Base-by-base conservation (phyloP, 2,113 vertebrate species). In the Tragelaphus imberbis region DNA sequence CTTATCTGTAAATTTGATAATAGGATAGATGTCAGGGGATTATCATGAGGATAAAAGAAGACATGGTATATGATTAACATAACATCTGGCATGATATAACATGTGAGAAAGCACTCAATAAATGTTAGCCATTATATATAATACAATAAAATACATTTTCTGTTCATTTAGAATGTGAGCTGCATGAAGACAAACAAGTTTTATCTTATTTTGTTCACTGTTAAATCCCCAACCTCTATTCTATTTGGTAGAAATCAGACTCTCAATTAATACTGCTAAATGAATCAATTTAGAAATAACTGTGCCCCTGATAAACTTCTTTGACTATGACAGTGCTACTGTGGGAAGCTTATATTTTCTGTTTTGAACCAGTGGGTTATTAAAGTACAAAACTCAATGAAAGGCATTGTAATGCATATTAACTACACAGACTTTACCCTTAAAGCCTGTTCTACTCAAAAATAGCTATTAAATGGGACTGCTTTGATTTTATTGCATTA, bases 401-500 rank as follows among this genome's bases (percentile, higher is more conserved):
- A 95, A 95, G 88, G 27, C 51, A 92, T 40, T 61, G 51, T 93
- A 47, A 94, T 28, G 40, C 28, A 94, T 6, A n/a, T 77, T 71
- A 88, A 71, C 40, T 79, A 53, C n/a, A 94, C 1, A 91, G 36
- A 97, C 47, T 88, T 95, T 58, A 65, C 53, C 53, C 84, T 80
- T 75, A 58, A 84, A 88, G 33, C 90, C 27, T 91, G 14, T 75
- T 93, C 85, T 88, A 91, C 28, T 88, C 33, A 77, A 88, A 94
- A 97, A 85, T 17, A 80, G n/a, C 80, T 90, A 79, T 92, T 92
- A 96, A 75, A 92, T 65, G 71, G 79, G 58, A 92, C 17, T 56
- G 55, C 28, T 81, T 51, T 90, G 12, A 23, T 90, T 86, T 94
- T 3, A 88, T 53, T 82, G 88, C 63, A 30, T 92, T 79, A 95